These are phyloP conservation scores for Timema cristinae DNA, from an alignment of 2,888 invertebrate genomes.

Conservation along the genomic window DNA sequence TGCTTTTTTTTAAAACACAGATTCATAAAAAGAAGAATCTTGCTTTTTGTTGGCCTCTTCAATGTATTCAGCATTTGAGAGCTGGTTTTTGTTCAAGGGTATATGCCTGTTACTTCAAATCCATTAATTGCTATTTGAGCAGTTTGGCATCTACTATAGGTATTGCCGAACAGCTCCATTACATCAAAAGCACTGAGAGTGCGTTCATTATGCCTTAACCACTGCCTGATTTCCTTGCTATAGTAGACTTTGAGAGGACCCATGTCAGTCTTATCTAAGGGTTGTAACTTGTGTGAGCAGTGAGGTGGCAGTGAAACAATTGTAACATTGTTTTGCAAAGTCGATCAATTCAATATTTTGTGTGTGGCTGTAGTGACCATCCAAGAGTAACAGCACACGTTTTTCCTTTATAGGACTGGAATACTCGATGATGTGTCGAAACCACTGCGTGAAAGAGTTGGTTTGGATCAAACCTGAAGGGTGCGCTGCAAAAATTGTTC, in stretches of 20 bases:
- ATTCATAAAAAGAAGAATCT: conserved; percentile 23
- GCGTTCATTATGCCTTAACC: conserved; percentile 19
- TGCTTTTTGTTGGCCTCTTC: conserved; percentile 27
- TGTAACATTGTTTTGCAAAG: conserved; percentile 19
- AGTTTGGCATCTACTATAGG: conserved; percentile 20
- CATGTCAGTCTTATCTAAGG: conserved; percentile 24
- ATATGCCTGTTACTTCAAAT: conserved; percentile 25
- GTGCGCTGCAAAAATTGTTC: conserved; percentile 16
- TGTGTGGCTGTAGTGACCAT: conserved; percentile 27
- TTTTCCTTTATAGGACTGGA: conserved; percentile 21
- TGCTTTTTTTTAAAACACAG: conserved; percentile 20
- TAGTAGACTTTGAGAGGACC: conserved; percentile 25
- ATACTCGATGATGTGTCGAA: conserved; percentile 23
- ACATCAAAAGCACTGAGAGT: conserved; percentile 23
- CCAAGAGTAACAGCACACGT: no score
- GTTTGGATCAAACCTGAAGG: conserved; percentile 23
- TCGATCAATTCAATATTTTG: conserved; percentile 23
- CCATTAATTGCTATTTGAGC: conserved; percentile 25
- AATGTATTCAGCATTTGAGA: conserved; percentile 27
- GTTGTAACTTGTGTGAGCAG: conserved; percentile 18
- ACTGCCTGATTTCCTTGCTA: conserved; percentile 22
- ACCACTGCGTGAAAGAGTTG: conserved; percentile 24
- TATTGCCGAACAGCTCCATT: conserved; percentile 18
- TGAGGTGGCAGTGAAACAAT: conserved; percentile 19
- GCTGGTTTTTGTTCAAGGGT: conserved; percentile 21